Evolutionary conservation across 2,797 vertebrate genomes (phyloP), one percentile per base, ranked within the genome.

Genomic region (Neoniphon sammara): DNA sequence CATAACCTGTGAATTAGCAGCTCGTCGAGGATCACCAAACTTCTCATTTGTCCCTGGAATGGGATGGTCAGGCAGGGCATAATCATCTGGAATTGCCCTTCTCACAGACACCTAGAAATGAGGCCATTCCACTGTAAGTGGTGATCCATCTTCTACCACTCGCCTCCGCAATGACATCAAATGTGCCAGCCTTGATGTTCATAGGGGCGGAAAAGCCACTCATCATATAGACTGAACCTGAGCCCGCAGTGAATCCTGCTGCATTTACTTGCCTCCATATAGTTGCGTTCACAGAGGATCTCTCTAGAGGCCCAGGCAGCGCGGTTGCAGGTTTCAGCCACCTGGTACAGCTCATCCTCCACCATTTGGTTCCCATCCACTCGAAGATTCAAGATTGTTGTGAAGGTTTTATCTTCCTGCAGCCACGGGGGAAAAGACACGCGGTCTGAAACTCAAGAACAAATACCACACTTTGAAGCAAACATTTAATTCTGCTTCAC

Each of bases 241-340:
- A 79, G 68, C 52, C 2, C 20, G 2, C 1, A 6, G 1, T 20
- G 18, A 25, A 42, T 14, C 36, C 17, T 56, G 27, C 66, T 64
- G 60, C 31, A 7, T 57, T 77, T 70, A 85, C 92, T 85, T 87
- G 93, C 95, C 92, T 96, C 93, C 93, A 95, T 94, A 56, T 92
- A 96, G 75, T 92, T 93, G 25, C 9, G 80, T 69, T 91, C 89
- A 82, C 94, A 95, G 10, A 93, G 0, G 0, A 96, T 82, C 80
- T 96, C 94, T 34, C 95, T 92, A 0, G 83, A 90, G 58, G 87
- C 90, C 94, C 90, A 92, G 0, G 4, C 14, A 1, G 55, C 8
- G n/a, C 92, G 92, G 1, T 0, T 62, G 63, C 95, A 96, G 17
- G 88, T 93, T 63, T 92, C 62, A 8, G 49, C 83, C 81, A 93